phyloP scores from a whole-genome alignment of 1,140 invertebrate genomes.

The Andrena cerasifolii region DNA sequence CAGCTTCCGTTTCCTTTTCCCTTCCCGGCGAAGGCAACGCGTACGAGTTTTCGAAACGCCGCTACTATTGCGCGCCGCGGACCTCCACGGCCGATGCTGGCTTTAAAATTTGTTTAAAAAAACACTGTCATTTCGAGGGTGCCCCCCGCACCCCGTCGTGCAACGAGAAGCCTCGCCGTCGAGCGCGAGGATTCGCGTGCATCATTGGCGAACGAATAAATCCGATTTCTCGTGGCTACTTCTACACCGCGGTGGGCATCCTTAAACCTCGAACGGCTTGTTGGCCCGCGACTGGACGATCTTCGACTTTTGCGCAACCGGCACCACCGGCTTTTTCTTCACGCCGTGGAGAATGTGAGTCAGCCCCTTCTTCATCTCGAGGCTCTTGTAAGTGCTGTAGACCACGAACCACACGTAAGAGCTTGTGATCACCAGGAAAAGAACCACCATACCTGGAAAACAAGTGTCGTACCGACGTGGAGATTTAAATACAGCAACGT shows the following conservation, averaged over 20 bases:
- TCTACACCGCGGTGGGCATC: constrained; percentile 3
- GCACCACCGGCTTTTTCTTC: constrained; percentile 55
- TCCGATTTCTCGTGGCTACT: constrained; percentile 25
- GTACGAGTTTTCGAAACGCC: not conserved
- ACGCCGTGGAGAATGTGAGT: constrained; percentile 75
- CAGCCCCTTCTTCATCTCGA: constrained; percentile 77
- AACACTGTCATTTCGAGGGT: constrained; percentile 21
- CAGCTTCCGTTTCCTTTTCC: not conserved
- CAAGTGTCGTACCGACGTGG: too few relatives aligned
- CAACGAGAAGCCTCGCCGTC: not conserved
- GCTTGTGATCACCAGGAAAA: constrained; percentile 72
- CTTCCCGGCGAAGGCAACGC: not conserved
- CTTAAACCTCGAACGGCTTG: constrained; percentile 61
- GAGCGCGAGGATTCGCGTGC: not conserved
- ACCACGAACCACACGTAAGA: constrained; percentile 82
- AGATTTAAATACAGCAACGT: too few relatives aligned
- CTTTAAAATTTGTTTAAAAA: constrained; percentile 28
- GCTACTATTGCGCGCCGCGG: not conserved
- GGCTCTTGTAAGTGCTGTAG: constrained; percentile 81
- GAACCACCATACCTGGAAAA: constrained; percentile 71
- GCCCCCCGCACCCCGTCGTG: not conserved
- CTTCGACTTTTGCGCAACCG: constrained; percentile 45
- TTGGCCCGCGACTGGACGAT: constrained; percentile 34
- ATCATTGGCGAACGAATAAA: constrained; percentile 16
- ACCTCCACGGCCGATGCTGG: not conserved